Evolutionary conservation across 1,140 invertebrate species (phyloP), one percentile per base, ranked within the genome.

Genomic region (Copidosoma floridanum): DNA sequence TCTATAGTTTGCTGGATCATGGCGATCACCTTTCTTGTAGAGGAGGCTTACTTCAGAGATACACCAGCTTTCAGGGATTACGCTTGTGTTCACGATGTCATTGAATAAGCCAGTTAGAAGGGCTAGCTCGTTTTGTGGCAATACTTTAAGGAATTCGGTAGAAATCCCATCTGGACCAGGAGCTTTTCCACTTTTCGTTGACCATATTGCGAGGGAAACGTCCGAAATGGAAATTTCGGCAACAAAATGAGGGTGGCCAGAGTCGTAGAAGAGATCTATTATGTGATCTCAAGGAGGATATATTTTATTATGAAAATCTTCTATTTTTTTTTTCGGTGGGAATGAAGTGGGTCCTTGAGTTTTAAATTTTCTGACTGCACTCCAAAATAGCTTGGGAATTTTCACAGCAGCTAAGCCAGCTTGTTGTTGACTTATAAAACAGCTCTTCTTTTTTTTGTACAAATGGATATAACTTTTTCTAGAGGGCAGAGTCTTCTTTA

Each of bases 1-100:
- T 29, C 63, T 57, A 21, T 63, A 67, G 21, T 65, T 67, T 23
- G 43, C 26, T 2, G 63, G 46, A 11, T 67, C 51, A 1, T 29
- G 14, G 5, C 16, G 11, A 5, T 63, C 58, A 6, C 60, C 65
- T 53, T 63, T 63, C 18, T 63, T 57, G 32, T 63, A 20, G 5
- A 63, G 16, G n/a, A 57, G 29, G 1, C 27, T 23, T 8, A 63
- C 37, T 24, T 37, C 35, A 1, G 44, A 44, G 5, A 48, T 12
- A 12, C 38, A 54, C 59, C 52, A 61, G 12, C 2, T 12, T 23
- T 24, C 7, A 2, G 52, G 59, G 7, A 61, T 41, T 18, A 8
- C 16, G 14, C 54, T 44, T 5, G 32, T 20, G 8, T 50, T 12
- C 7, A 11, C 5, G 8, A 61, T 35, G 1, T 40, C 16, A 41